A percentile compares a stretch with the other conserved stretches of the same genome.
Evolutionary conservation across 2,888 invertebrate genomes (phyloP).

Genomic region (Elegia similella): DNA sequence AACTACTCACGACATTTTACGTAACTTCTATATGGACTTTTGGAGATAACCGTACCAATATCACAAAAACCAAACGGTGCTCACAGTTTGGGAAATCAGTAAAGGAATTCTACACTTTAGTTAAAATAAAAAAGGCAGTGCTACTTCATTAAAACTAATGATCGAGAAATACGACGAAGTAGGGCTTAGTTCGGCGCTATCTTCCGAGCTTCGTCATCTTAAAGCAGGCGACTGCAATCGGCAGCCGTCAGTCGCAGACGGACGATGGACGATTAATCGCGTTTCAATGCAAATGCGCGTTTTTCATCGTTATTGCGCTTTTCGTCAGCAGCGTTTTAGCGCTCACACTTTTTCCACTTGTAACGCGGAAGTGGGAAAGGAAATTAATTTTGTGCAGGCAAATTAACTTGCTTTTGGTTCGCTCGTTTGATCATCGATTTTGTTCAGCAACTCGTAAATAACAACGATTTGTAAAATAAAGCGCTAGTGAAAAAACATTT

Average conservation of each 20-base stretch:
- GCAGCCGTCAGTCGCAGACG: not conserved
- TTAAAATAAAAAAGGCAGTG: not conserved
- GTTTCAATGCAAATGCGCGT: slow-evolving; percentile 10
- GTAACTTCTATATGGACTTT: no score
- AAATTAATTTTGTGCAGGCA: not conserved
- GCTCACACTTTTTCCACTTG: not conserved
- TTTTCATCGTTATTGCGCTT: slow-evolving; percentile 1
- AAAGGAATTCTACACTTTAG: no score
- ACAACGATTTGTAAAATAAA: no score
- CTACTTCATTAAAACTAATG: not conserved
- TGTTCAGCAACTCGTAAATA: no score
- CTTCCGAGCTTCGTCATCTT: not conserved
- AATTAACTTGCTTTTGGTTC: no score
- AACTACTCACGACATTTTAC: no score
- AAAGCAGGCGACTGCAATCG: slow-evolving; percentile 1
- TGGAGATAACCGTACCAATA: no score
- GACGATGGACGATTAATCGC: not conserved
- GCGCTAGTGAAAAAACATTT: no score
- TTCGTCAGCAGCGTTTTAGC: slow-evolving; percentile 5
- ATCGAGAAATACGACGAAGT: no score
- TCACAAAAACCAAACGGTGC: no score
- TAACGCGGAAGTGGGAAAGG: not conserved
- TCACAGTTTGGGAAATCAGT: no score
- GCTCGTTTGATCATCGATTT: no score
- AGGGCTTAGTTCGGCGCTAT: not conserved